Percentiles rank a stretch among this genome's conserved stretches.
Evolutionary conservation across 2,797 vertebrate genomes (phyloP).

Genomic region (Enteromius fasciolatus): DNA sequence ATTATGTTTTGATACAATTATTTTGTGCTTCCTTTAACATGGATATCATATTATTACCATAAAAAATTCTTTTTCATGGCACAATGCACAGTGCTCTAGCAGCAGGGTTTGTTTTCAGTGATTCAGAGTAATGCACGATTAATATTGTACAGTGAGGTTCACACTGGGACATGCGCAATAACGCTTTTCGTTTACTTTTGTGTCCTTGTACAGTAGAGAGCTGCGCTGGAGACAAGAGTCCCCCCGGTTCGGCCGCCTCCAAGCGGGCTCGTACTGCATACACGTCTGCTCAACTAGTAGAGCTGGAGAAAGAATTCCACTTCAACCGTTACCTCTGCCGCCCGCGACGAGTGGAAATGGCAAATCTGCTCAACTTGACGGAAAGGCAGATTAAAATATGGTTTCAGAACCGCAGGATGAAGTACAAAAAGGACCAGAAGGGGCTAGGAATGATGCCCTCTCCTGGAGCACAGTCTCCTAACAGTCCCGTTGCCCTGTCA

Average conservation of each 20-base stretch:
- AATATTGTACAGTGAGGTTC: not conserved
- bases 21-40: slow-evolving; percentile 4
- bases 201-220: slow-evolving; percentile 90
- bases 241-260: slow-evolving; percentile 90
- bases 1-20: not conserved
- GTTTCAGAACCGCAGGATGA: slow-evolving; percentile 99
- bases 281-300: slow-evolving; percentile 97
- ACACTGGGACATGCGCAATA: not conserved
- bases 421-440: slow-evolving; percentile 99
- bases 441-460: slow-evolving; percentile 96
- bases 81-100: not conserved
- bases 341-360: slow-evolving; percentile 95
- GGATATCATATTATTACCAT: not conserved
- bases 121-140: not conserved
- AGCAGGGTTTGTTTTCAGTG: not conserved
- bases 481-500: slow-evolving; percentile 86
- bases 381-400: slow-evolving; percentile 99
- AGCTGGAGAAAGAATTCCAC: slow-evolving; percentile 99
- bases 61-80: not conserved
- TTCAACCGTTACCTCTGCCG: slow-evolving; percentile 98
- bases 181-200: slow-evolving; percentile 9
- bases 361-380: slow-evolving; percentile 95
- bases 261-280: slow-evolving; percentile 97
- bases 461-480: slow-evolving; percentile 93
- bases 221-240: slow-evolving; percentile 95